These are phyloP conservation scores for Asobara japonica DNA, from an alignment of 1,140 invertebrate genomes.

Conservation along the genomic window DNA sequence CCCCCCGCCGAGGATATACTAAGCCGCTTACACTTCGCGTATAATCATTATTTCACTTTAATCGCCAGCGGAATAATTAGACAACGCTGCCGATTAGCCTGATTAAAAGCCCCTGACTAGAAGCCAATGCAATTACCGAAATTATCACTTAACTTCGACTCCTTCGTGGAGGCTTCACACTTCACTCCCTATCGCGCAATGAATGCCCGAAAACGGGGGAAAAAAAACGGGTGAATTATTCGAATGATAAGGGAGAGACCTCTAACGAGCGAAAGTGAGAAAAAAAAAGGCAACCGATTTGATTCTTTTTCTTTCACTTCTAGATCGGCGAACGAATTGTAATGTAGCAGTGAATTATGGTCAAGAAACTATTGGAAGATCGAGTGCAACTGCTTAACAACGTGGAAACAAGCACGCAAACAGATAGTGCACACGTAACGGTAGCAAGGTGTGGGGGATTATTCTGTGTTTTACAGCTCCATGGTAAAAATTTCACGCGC, in stretches of 20 bases:
- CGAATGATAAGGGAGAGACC: not conserved
- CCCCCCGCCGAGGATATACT: too few species aligned
- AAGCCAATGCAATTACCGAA: not conserved
- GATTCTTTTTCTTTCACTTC: not conserved
- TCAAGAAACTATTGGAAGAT: not conserved
- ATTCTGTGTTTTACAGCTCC: not conserved
- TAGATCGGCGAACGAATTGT: not conserved
- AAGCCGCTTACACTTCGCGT: too few species aligned
- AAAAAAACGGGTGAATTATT: not conserved
- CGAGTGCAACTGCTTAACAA: not conserved
- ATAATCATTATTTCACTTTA: not conserved
- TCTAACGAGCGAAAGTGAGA: not conserved
- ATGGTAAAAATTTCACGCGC: not conserved
- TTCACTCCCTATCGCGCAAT: not conserved
- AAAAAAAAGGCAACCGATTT: not conserved
- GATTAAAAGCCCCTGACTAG: not conserved
- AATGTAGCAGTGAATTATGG: not conserved
- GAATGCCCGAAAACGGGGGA: not conserved
- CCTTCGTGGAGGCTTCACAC: not conserved
- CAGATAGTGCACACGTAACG: not conserved
- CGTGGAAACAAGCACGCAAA: not conserved
- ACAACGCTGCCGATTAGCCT: not conserved
- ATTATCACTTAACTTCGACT: slow-evolving; percentile 10
- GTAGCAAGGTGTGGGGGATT: not conserved
- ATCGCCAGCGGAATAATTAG: not conserved